These are phyloP conservation scores for Halcyon leucocephala DNA, from an alignment of 2,797 vertebrate species.

Conservation along the genomic window DNA sequence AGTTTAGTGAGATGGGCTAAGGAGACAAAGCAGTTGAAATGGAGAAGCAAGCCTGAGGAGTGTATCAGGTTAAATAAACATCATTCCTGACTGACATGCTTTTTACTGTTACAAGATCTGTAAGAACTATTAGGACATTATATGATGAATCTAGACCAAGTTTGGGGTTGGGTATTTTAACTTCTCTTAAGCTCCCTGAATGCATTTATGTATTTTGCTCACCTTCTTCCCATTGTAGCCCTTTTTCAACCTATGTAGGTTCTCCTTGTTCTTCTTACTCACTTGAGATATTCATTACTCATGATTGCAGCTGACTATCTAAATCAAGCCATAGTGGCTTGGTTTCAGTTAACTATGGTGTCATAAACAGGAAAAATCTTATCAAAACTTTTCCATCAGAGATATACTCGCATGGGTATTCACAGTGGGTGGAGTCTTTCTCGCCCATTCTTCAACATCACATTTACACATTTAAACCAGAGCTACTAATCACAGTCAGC, in stretches of 20 bases:
- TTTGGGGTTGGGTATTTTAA: neutral
- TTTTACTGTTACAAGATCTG: neutral
- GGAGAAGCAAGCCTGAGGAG: neutral
- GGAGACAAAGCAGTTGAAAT: neutral
- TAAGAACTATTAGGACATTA: neutral
- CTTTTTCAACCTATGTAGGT: neutral
- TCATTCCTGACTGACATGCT: neutral
- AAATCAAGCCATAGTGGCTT: neutral
- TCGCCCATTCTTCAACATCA: neutral
- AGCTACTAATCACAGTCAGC: neutral
- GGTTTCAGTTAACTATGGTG: neutral
- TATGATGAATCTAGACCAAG: neutral
- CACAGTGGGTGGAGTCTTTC: neutral
- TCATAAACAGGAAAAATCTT: conserved; percentile 29
- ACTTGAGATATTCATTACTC: neutral
- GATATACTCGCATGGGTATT: rapidly evolving
- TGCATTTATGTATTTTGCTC: neutral
- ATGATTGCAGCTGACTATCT: neutral
- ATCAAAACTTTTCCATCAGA: neutral
- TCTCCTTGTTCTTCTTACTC: neutral
- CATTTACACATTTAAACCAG: neutral
- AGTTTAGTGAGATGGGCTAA: neutral
- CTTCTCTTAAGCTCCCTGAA: neutral
- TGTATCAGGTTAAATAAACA: neutral
- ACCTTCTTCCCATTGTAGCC: neutral